Conservation (phyloP, 1,140 invertebrate species). For the Bombus fervidus region DNA sequence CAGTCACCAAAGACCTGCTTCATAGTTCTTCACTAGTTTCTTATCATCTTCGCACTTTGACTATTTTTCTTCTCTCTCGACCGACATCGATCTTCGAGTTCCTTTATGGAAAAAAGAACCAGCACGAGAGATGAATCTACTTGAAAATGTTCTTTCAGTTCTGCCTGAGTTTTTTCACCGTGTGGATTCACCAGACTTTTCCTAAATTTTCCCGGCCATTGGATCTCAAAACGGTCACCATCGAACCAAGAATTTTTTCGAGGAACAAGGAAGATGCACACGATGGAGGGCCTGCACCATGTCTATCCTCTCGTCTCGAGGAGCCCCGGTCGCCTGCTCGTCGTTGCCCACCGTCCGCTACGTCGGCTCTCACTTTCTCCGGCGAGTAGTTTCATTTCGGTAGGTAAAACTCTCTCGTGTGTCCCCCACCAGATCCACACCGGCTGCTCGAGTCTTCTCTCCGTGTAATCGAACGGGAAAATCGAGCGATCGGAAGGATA, state of each 20-base stretch:
- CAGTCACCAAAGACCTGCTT: neutral
- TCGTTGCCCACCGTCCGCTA: conserved; percentile 72
- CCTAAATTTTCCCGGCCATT: neutral
- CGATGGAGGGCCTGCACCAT: conserved; percentile 64
- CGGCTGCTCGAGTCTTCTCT: conserved; percentile 28
- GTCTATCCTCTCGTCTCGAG: conserved; percentile 75
- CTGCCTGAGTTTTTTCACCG: neutral
- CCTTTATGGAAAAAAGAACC: neutral
- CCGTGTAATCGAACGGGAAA: conserved; percentile 26
- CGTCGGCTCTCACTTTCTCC: conserved; percentile 81
- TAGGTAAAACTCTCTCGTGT: conserved; percentile 79
- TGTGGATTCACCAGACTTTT: neutral
- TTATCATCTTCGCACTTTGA: neutral
- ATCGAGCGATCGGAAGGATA: conserved; percentile 10
- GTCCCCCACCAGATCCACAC: conserved; percentile 53
- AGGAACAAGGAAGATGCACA: conserved; percentile 47
- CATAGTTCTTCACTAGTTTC: neutral
- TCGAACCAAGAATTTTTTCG: conserved; percentile 11
- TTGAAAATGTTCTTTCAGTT: neutral
- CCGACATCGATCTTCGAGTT: neutral
- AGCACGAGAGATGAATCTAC: neutral
- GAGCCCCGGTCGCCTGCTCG: conserved; percentile 70
- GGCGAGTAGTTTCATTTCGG: conserved; percentile 80
- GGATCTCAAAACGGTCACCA: neutral
- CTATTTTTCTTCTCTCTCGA: neutral